Percentiles rank a stretch among this genome's conserved stretches.
Evolutionary conservation across 2,888 invertebrate species (phyloP).

Genomic region (Hypselothyrea guttata): DNA sequence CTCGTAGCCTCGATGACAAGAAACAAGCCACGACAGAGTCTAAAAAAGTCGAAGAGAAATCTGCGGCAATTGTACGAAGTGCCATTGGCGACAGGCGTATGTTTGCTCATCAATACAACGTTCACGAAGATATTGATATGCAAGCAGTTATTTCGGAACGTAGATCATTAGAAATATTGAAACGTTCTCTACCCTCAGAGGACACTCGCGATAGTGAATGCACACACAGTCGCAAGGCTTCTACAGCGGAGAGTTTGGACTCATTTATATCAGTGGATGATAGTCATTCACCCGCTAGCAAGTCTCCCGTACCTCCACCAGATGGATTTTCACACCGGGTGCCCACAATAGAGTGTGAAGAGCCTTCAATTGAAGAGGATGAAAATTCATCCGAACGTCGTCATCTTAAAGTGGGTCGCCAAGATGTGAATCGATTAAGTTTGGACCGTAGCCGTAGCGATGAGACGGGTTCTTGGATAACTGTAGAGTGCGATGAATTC

Average conservation of each 20-base stretch:
- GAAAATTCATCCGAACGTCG: slow-evolving; percentile 79
- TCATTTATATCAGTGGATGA: slow-evolving; percentile 85
- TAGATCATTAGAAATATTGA: slow-evolving; percentile 85
- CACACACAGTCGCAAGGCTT: slow-evolving; percentile 81
- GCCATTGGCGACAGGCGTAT: slow-evolving; percentile 79
- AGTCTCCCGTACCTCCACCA: slow-evolving; percentile 69
- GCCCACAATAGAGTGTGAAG: slow-evolving; percentile 82
- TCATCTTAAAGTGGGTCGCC: slow-evolving; percentile 77
- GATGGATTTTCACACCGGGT: slow-evolving; percentile 79
- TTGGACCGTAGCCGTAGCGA: slow-evolving; percentile 85
- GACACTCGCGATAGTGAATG: slow-evolving; percentile 80
- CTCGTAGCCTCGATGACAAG: slow-evolving; percentile 87
- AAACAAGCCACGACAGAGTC: slow-evolving; percentile 62
- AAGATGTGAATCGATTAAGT: slow-evolving; percentile 79
- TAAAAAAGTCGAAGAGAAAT: slow-evolving; percentile 83
- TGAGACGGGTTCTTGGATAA: slow-evolving; percentile 87
- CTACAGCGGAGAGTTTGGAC: slow-evolving; percentile 83
- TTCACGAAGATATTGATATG: slow-evolving; percentile 83
- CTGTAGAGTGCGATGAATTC: slow-evolving; percentile 87
- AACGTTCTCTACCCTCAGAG: slow-evolving; percentile 84
- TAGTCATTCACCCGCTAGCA: slow-evolving; percentile 85
- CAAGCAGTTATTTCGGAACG: slow-evolving; percentile 86
- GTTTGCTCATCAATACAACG: slow-evolving; percentile 80
- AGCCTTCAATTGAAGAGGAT: slow-evolving; percentile 81
- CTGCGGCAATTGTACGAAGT: slow-evolving; percentile 60